Evolutionary conservation across 2,113 vertebrate genomes (phyloP).

Genomic region (Bubalus kerabau): DNA sequence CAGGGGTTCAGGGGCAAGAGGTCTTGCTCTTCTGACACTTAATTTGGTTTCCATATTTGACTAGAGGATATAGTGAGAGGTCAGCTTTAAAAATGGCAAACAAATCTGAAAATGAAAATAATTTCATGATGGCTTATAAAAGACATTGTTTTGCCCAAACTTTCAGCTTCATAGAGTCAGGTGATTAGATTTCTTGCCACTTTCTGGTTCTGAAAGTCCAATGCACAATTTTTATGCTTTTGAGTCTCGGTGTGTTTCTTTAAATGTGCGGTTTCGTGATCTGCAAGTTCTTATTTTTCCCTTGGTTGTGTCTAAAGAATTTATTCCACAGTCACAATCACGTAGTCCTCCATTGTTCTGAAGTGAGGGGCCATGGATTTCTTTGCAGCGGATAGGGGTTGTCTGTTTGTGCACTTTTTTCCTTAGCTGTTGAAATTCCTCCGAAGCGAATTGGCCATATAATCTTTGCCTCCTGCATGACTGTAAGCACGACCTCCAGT

Average conservation of each 20-base stretch:
- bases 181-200: slow-evolving; percentile 75
- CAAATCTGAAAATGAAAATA: slow-evolving; percentile 31
- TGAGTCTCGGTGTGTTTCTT: slow-evolving; percentile 47
- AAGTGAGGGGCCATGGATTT: slow-evolving; percentile 61
- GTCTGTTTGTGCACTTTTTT: slow-evolving; percentile 63
- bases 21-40: slow-evolving; percentile 38
- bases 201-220: slow-evolving; percentile 75
- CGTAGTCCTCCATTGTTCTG: neutral
- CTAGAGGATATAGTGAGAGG: slow-evolving; percentile 38
- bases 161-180: slow-evolving; percentile 74
- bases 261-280: slow-evolving; percentile 70
- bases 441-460: slow-evolving; percentile 52
- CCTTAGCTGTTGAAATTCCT: slow-evolving; percentile 74
- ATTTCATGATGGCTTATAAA: slow-evolving; percentile 71
- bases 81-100: slow-evolving; percentile 49
- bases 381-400: slow-evolving; percentile 62
- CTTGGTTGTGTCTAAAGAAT: slow-evolving; percentile 57
- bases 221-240: slow-evolving; percentile 67
- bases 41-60: slow-evolving; percentile 34
- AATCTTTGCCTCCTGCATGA: slow-evolving; percentile 61
- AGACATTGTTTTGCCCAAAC: slow-evolving; percentile 75
- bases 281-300: slow-evolving; percentile 60
- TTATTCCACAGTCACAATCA: slow-evolving; percentile 23
- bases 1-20: neutral
- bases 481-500: slow-evolving; percentile 57